Evolutionary conservation across 2,113 vertebrate genomes (phyloP), one percentile per base, ranked within the genome.

Genomic region (Rhynchomys soricoides): DNA sequence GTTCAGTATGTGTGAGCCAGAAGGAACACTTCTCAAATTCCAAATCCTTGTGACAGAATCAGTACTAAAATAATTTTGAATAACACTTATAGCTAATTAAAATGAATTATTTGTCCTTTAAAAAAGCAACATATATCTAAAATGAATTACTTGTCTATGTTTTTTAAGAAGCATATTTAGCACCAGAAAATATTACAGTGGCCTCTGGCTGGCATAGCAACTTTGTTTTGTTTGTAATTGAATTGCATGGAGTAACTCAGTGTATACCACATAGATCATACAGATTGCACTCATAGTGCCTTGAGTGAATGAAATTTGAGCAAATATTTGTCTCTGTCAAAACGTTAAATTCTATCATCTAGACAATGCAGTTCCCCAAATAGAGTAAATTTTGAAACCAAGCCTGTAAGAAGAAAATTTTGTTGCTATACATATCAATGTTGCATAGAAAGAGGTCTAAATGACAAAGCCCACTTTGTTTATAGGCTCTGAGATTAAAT

Each of bases 11-110:
- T 93, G 45, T 91, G 66, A 90, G 43, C 22, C 55, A 95, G 75
- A 89, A 92, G 45, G 90, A 66, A 70, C 2, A 57, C 48, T 92
- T 94, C 70, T 87, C 52, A 52, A 94, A 95, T 79, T 62, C 59
- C 68, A 83, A 88, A 48, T 95, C 59, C 22, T 68, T 93, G 88
- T 43, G 66, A 82, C 85, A 86, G 85, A 43, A 94, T 71, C 24
- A 86, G 43, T 70, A 74, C 93, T 92, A 66, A 94, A 88, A 92
- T 92, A 86, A 96, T 94, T 97, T 88, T 86, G 24, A 92, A 83
- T 40, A 75, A 21, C 26, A 79, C 91, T 97, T 96, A 82, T 50
- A 92, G 95, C 55, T 89, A 92, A 91, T 96, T 92, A 92, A 34
- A 96, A 81, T 74, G 43, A 95, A 93, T 26, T 68, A 3, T 78